Conservation (phyloP, 2,888 invertebrate species). For the Tenthredo mesomela region DNA sequence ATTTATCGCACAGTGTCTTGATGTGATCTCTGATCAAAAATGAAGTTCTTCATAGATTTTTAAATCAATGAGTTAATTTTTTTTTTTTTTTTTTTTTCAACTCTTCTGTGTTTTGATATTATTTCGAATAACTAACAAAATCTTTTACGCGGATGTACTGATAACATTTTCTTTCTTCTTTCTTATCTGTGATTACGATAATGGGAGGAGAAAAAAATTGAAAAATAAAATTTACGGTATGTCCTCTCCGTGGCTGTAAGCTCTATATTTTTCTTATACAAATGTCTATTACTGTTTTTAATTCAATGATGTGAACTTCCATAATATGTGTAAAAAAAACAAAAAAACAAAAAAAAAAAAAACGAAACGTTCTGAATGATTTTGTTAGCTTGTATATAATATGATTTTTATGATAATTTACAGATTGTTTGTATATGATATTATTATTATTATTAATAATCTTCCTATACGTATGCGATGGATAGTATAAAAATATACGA, state of each 20-base stretch:
- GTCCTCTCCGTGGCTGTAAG: background rate
- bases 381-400: slow-evolving; percentile 40
- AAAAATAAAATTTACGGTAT: background rate
- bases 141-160: background rate
- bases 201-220: background rate
- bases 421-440: slow-evolving; percentile 31
- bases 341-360: no score
- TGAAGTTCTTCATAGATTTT: background rate
- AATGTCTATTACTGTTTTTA: background rate
- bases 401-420: slow-evolving; percentile 34
- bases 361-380: background rate
- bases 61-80: background rate
- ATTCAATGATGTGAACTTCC: background rate
- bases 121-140: background rate
- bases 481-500: background rate
- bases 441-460: slow-evolving; percentile 25
- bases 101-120: background rate
- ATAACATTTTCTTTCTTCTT: background rate
- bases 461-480: background rate
- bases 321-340: background rate
- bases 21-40: background rate
- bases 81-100: background rate
- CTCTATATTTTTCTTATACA: background rate
- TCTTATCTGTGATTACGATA: background rate
- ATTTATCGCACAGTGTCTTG: background rate